Evolutionary conservation across 30 jellyfish, hydroid and myxozoan genomes (phyloP).

Genomic region (Sanderia malayensis): DNA sequence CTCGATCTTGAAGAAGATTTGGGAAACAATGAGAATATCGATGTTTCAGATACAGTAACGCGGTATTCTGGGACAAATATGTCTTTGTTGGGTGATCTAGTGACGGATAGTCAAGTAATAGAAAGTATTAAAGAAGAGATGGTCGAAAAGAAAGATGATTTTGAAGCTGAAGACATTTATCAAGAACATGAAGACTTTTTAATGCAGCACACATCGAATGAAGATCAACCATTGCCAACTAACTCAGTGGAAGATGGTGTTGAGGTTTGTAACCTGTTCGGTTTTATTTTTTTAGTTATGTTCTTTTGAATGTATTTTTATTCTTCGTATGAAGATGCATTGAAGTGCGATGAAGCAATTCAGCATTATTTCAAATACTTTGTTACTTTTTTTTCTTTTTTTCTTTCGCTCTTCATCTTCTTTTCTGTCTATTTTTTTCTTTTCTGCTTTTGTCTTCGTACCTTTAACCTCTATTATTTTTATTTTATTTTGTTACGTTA

Average conservation of each 20-base stretch:
- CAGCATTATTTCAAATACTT: too few relatives aligned
- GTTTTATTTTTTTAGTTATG: too few relatives aligned
- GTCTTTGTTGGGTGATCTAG: not conserved
- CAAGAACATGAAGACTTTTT: not conserved
- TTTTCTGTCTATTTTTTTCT: too few relatives aligned
- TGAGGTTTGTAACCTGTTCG: too few relatives aligned
- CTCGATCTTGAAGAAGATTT: slow-evolving; percentile 35
- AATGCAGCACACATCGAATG: not conserved
- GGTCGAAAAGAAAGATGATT: not conserved
- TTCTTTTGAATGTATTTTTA: too few relatives aligned
- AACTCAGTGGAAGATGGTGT: not conserved
- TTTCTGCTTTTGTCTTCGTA: too few relatives aligned
- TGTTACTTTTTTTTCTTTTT: too few relatives aligned
- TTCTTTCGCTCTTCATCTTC: too few relatives aligned
- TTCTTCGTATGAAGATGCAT: too few relatives aligned
- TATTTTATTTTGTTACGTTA: too few relatives aligned
- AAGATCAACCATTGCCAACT: not conserved
- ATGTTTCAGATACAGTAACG: not conserved
- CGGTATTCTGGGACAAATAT: not conserved
- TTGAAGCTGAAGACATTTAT: not conserved
- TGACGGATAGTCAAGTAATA: not conserved
- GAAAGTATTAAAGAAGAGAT: not conserved
- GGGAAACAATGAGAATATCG: slow-evolving; percentile 6
- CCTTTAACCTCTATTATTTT: too few relatives aligned
- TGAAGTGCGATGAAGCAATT: too few relatives aligned